These are phyloP conservation scores for Phenganax subtilis DNA, from an alignment of 92 coral and sea anemone species.

Conservation along the genomic window DNA sequence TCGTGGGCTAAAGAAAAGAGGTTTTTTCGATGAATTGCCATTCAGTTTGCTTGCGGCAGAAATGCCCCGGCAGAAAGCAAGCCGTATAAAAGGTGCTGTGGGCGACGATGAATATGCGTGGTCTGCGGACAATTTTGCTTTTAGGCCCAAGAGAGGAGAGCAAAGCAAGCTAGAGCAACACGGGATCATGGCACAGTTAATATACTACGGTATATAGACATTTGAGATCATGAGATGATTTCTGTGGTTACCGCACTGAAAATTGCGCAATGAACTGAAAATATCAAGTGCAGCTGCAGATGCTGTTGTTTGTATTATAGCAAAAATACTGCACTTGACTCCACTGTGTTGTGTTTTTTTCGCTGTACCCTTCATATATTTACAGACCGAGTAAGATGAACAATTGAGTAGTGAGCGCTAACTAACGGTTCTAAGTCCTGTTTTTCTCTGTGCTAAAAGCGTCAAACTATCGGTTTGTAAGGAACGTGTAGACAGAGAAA, in stretches of 20 bases:
- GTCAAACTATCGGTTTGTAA: constrained; percentile 35
- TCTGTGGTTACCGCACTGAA: too few species aligned
- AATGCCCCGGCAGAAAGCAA: not conserved
- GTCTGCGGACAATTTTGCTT: constrained; percentile 34
- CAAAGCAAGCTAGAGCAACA: constrained; percentile 50
- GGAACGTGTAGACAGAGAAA: too few species aligned
- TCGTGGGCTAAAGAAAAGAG: constrained; percentile 31
- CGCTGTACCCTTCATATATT: too few species aligned
- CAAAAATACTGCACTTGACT: not conserved
- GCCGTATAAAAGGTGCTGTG: not conserved
- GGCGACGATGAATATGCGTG: constrained; percentile 45
- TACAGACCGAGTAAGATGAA: too few species aligned
- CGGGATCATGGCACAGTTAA: constrained; percentile 93
- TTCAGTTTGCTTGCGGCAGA: constrained; percentile 12
- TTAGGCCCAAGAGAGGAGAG: constrained; percentile 53
- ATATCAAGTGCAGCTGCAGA: too few species aligned
- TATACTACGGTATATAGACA: constrained; percentile 70
- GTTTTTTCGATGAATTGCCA: constrained; percentile 35
- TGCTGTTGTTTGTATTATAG: not conserved
- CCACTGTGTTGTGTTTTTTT: not conserved
- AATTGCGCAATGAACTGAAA: too few species aligned
- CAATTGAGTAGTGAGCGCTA: too few species aligned
- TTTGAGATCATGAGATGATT: too few species aligned
- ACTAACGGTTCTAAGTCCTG: too few species aligned
- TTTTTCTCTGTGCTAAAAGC: constrained; percentile 38